Base-by-base conservation (phyloP, 2,888 invertebrate genomes). In the Kuschelorhynchus macadamiae region DNA sequence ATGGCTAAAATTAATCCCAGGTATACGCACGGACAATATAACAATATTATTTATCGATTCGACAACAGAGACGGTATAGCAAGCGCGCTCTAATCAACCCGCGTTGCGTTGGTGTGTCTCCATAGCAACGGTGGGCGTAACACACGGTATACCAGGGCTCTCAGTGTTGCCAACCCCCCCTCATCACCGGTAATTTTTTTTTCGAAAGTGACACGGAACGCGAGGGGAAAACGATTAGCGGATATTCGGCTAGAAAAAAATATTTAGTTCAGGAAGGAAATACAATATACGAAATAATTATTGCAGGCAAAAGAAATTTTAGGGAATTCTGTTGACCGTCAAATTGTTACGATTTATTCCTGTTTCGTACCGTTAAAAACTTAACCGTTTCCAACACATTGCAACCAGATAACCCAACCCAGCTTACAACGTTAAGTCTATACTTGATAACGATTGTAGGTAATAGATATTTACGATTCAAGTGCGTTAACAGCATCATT, bases 51-150 rank as follows among this genome's bases (percentile, higher is more conserved):
- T 71, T 76, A 77, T 77, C 74, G 77, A 77, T 77, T 75, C 71
- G 71, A 67, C 62, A n/a, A n/a, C n/a, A 70, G 74, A 65, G 74
- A 70, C 61, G 57, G 49, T 64, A 68, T 73, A 75, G 71, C 72
- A 70, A 68, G 64, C 59, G 57, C 63, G 62, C 69, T 75, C 74
- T 75, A 75, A 75, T 74, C 74, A 72, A 72, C 74, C 74, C 73
- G 76, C 73, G 57, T 67, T 71, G 78, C 78, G 78, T 78, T 78
- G 77, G 78, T 78, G 76, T 71, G 75, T 79, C 71, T 67, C 76
- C 74, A 76, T 77, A 74, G 75, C 71, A 72, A 79, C 78, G 72
- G 77, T 76, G 79, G 78, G 78, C 78, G 79, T 78, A 78, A 78
- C 78, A 69, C 70, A 47, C 66, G 21, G 63, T 70, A 70, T 70